These are phyloP conservation scores for Hyppa rectilinea DNA, from an alignment of 2,888 invertebrate species.

Conservation along the genomic window DNA sequence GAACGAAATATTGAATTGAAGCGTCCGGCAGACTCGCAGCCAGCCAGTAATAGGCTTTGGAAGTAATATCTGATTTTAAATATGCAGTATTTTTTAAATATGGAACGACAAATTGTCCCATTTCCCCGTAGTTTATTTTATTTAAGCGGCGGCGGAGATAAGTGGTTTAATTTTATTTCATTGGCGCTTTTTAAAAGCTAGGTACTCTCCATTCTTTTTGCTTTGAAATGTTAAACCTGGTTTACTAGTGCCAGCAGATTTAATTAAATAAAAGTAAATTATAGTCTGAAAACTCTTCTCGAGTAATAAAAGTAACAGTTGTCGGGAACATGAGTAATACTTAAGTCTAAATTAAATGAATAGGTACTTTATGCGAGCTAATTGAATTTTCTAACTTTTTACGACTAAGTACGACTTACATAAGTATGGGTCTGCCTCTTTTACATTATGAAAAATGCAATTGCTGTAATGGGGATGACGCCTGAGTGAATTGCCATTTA, in stretches of 20 bases:
- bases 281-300: conserved; percentile 17
- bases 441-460: conserved; percentile 28
- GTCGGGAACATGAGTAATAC: conserved; percentile 16
- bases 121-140: conserved; percentile 37
- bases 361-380: conserved; percentile 10
- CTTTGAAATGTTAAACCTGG: conserved; percentile 33
- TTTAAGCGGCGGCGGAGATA: conserved; percentile 30
- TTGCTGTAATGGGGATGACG: too few relatives aligned
- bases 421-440: conserved; percentile 1
- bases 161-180: conserved; percentile 43
- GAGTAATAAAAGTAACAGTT: conserved; percentile 37
- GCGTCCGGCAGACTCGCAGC: conserved; percentile 50
- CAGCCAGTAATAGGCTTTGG: conserved; percentile 25
- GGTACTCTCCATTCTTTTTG: conserved; percentile 33
- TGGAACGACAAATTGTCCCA: conserved; percentile 25
- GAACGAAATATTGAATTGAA: conserved; percentile 63
- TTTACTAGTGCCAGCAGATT: conserved; percentile 23
- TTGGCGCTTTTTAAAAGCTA: conserved; percentile 30
- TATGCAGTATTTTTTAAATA: conserved; percentile 47
- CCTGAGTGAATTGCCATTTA: too few relatives aligned
- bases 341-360: conserved; percentile 9
- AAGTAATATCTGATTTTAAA: conserved; percentile 52
- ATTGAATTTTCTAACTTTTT: conserved; percentile 27
- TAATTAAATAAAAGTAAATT: conserved; percentile 36
- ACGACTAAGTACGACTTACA: conserved; percentile 1